Percentiles rank a stretch among this genome's conserved stretches.
Conservation (phyloP, 1,140 invertebrate genomes). For the Lucilia sericata region DNA sequence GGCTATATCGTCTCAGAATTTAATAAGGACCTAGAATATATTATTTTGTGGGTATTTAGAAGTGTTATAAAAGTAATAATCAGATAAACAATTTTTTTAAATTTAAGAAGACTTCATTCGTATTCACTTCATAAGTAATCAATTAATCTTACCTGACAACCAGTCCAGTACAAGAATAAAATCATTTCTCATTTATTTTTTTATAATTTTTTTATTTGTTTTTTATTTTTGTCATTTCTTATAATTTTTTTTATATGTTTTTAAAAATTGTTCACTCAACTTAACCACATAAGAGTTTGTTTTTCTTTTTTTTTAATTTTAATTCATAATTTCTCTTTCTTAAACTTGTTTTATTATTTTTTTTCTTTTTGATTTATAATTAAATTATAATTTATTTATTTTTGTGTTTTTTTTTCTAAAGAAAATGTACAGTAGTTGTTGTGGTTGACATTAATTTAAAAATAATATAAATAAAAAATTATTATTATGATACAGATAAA, state of each 20-base stretch:
- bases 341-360: conserved; percentile 3
- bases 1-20: too few species aligned
- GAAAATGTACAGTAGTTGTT: conserved; percentile 27
- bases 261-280: conserved; percentile 29
- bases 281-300: conserved; percentile 23
- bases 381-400: neutral
- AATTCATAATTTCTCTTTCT: conserved; percentile 26
- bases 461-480: conserved; percentile 25
- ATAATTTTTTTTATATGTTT: conserved; percentile 26
- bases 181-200: neutral
- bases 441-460: neutral
- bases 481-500: conserved; percentile 30
- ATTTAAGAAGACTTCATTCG: too few species aligned
- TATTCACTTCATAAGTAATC: too few species aligned
- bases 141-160: too few species aligned
- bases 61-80: too few species aligned
- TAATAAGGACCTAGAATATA: too few species aligned
- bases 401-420: conserved; percentile 3
- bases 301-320: conserved; percentile 28
- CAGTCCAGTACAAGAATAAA: neutral
- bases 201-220: conserved; percentile 13
- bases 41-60: too few species aligned
- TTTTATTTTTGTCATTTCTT: conserved; percentile 27
- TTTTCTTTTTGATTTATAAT: conserved; percentile 24
- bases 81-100: too few species aligned